phyloP scores from a whole-genome alignment of 2,797 vertebrate species.

The Hyperoplus immaculatus region DNA sequence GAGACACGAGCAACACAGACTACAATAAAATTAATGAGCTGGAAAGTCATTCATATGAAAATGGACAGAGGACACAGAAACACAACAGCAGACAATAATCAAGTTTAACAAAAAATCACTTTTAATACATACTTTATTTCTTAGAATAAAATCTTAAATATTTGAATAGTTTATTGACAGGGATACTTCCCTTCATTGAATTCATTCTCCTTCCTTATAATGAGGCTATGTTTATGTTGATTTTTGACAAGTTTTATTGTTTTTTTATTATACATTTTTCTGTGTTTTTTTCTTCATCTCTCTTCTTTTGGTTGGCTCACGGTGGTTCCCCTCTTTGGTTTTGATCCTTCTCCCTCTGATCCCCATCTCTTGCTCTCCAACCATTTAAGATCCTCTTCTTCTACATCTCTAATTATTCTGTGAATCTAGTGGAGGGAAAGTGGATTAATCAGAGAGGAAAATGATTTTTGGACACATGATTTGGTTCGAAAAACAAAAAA shows the following conservation, averaged over 20 bases:
- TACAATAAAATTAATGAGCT: constrained; percentile 75
- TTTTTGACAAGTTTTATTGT: constrained; percentile 70
- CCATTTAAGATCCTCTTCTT: constrained; percentile 73
- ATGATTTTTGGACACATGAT: neutral
- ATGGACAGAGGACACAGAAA: constrained; percentile 82
- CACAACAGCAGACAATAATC: constrained; percentile 82
- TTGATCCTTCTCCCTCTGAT: constrained; percentile 68
- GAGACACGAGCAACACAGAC: constrained; percentile 76
- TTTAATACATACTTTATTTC: constrained; percentile 88
- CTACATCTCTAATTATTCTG: constrained; percentile 70
- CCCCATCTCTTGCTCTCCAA: constrained; percentile 65
- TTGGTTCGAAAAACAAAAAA: too few relatives aligned
- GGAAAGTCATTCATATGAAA: constrained; percentile 82
- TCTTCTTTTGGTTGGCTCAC: constrained; percentile 75
- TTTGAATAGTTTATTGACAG: constrained; percentile 75
- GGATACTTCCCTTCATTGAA: constrained; percentile 72
- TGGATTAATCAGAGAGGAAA: constrained; percentile 25
- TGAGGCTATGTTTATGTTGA: constrained; percentile 73
- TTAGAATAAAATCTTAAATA: constrained; percentile 87
- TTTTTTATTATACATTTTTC: constrained; percentile 74
- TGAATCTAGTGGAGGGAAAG: constrained; percentile 64
- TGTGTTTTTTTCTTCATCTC: constrained; percentile 71
- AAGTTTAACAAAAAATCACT: constrained; percentile 88
- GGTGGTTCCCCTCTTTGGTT: constrained; percentile 70
- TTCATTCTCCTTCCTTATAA: constrained; percentile 73